These are phyloP conservation scores for Fistularia commersonii DNA, from an alignment of 2,797 vertebrate genomes.

Conservation along the genomic window DNA sequence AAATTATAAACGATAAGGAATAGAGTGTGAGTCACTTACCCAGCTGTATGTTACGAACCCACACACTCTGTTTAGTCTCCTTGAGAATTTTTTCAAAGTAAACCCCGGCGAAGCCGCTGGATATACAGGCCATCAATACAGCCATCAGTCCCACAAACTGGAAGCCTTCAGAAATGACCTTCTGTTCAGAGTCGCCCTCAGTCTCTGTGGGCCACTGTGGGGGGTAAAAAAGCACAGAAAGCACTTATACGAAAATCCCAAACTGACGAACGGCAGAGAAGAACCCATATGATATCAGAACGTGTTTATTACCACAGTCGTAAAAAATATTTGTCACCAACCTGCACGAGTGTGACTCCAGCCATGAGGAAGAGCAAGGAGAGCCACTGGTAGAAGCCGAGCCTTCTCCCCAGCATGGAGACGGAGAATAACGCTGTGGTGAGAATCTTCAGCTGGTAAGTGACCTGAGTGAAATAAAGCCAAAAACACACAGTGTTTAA, in stretches of 20 bases:
- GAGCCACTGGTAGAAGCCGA: constrained; percentile 90
- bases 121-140: constrained; percentile 91
- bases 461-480: constrained; percentile 77
- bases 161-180: constrained; percentile 78
- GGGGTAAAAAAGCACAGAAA: not conserved
- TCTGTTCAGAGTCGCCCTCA: constrained; percentile 55
- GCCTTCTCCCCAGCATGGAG: constrained; percentile 87
- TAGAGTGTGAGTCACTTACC: constrained; percentile 77
- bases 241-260: not conserved
- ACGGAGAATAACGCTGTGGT: constrained; percentile 96
- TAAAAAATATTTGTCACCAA: constrained; percentile 32
- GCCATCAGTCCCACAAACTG: constrained; percentile 88
- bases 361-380: constrained; percentile 89
- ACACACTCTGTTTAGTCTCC: constrained; percentile 94
- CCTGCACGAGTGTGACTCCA: constrained; percentile 93
- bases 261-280: not conserved
- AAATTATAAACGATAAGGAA: no score
- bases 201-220: constrained; percentile 85
- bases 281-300: not conserved
- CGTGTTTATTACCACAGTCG: not conserved
- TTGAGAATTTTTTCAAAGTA: constrained; percentile 99
- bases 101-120: constrained; percentile 96
- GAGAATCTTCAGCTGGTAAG: constrained; percentile 97
- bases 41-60: constrained; percentile 97
- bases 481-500: no score